Conservation (phyloP, 2,888 invertebrate genomes). For the Megamerina dolium region DNA sequence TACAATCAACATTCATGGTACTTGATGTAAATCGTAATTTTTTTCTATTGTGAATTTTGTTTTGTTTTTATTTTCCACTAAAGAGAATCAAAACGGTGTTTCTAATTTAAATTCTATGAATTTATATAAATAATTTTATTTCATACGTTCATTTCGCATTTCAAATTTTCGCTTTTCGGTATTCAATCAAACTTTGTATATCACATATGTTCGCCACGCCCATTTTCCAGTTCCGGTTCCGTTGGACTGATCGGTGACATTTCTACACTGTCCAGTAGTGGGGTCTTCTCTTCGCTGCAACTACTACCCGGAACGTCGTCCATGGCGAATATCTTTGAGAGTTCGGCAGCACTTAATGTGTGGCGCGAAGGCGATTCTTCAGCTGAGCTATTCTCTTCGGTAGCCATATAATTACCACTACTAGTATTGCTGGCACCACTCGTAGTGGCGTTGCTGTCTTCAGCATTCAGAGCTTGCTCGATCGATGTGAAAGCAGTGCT, state of each 20-base stretch:
- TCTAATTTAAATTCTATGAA: no score
- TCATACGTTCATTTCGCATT: not conserved
- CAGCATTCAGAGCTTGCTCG: conserved; percentile 35
- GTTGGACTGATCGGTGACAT: conserved; percentile 50
- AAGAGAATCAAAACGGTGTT: no score
- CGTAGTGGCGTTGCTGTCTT: conserved; percentile 23
- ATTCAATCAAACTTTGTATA: conserved; percentile 20
- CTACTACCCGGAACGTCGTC: conserved; percentile 38
- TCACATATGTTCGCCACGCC: conserved; percentile 37
- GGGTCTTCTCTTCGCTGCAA: conserved; percentile 48
- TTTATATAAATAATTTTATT: no score
- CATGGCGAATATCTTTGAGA: conserved; percentile 40
- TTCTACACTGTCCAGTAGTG: conserved; percentile 48
- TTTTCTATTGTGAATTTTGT: no score
- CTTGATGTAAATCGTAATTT: no score
- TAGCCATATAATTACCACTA: conserved; percentile 12
- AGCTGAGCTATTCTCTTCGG: conserved; percentile 36
- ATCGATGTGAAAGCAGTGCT: conserved; percentile 37
- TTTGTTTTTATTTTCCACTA: no score
- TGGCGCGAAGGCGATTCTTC: conserved; percentile 43
- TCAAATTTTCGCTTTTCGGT: not conserved
- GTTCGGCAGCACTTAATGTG: conserved; percentile 37
- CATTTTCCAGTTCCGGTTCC: conserved; percentile 36
- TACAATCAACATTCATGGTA: no score
- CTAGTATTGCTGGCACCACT: conserved; percentile 15